These are phyloP conservation scores for Gisinianus flammeolus DNA, from an alignment of 2,888 invertebrate genomes.

Conservation along the genomic window DNA sequence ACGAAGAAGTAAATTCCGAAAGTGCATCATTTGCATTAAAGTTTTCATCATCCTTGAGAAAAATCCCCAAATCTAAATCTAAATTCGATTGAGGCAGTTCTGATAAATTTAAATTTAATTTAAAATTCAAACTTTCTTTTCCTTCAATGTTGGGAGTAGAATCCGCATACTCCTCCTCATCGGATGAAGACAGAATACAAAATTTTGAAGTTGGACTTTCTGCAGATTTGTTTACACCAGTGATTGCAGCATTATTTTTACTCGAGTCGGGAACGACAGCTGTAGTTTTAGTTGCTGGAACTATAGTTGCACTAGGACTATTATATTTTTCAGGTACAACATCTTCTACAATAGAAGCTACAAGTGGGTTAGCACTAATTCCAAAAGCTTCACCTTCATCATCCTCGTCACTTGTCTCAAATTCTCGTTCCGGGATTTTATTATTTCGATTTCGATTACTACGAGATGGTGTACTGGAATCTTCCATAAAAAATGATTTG, in stretches of 20 bases:
- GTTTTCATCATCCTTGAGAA: conserved; percentile 14
- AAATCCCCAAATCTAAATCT: conserved; percentile 36
- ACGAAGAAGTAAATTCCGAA: conserved; percentile 1
- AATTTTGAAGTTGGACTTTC: conserved; percentile 32
- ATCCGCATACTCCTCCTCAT: conserved; percentile 25
- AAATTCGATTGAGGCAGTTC: not conserved
- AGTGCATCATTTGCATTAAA: conserved; percentile 13
- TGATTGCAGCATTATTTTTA: conserved; percentile 1
- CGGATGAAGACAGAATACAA: conserved; percentile 45
- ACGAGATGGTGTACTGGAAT: conserved; percentile 47
- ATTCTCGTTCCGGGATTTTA: conserved; percentile 39
- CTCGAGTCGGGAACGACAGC: not conserved
- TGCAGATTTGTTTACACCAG: conserved; percentile 1
- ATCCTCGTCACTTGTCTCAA: conserved; percentile 63
- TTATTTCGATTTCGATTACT: conserved; percentile 50
- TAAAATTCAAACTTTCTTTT: not conserved
- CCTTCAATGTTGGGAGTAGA: not conserved
- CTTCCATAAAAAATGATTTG: conserved; percentile 50
- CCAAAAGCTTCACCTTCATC: conserved; percentile 63
- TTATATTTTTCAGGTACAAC: conserved; percentile 71
- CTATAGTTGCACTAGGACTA: conserved; percentile 20
- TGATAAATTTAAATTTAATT: conserved; percentile 1
- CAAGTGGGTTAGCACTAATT: conserved; percentile 73
- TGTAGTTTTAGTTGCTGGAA: not conserved
- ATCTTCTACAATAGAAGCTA: conserved; percentile 84